Conservation (phyloP, 2,888 invertebrate species). For the Ectemnius cavifrons region DNA sequence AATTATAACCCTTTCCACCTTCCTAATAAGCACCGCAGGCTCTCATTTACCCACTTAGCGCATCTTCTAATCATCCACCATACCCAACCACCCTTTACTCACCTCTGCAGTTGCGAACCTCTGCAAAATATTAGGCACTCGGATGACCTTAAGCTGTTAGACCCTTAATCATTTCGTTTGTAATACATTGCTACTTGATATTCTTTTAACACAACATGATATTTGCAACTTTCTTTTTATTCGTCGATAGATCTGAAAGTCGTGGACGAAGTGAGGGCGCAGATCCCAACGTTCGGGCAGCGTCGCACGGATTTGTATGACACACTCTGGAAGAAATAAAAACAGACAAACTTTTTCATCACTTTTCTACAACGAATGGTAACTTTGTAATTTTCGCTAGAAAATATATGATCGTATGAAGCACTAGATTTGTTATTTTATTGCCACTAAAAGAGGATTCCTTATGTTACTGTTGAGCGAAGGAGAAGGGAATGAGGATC, state of each 20-base stretch:
- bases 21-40: too few species aligned
- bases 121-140: too few species aligned
- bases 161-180: too few species aligned
- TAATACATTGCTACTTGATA: not conserved
- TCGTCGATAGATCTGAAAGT: conserved; percentile 83
- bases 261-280: conserved; percentile 87
- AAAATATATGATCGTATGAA: not conserved
- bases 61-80: too few species aligned
- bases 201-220: not conserved
- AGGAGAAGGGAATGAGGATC: not conserved
- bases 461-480: not conserved
- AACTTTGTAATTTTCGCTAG: not conserved
- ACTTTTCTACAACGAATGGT: not conserved
- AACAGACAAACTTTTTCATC: not conserved
- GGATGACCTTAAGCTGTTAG: too few species aligned
- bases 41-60: too few species aligned
- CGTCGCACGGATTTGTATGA: conserved; percentile 79
- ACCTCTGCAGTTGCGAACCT: too few species aligned
- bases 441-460: not conserved
- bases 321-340: conserved; percentile 64
- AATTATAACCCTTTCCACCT: conserved; percentile 57
- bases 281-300: conserved; percentile 90
- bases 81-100: too few species aligned
- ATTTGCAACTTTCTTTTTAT: not conserved
- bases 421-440: not conserved